These are phyloP conservation scores for Naja naja DNA, from an alignment of 2,113 vertebrate genomes.

Conservation along the genomic window DNA sequence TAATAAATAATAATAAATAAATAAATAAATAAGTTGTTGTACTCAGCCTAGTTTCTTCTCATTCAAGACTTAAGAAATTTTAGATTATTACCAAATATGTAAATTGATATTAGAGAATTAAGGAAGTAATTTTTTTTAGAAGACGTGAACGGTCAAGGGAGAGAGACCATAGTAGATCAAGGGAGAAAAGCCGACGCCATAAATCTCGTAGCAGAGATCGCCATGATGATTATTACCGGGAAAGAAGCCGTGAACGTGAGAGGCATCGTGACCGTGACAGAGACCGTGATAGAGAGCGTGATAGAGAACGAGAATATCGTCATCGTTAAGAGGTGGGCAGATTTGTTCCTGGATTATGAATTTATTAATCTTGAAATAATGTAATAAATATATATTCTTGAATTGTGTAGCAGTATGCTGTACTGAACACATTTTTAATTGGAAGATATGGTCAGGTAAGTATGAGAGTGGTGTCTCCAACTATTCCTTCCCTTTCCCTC, in stretches of 20 bases:
- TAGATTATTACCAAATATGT: background rate
- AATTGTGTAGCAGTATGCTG: slow-evolving; percentile 44
- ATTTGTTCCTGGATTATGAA: background rate
- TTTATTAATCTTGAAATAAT: slow-evolving; percentile 50
- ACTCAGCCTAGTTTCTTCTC: background rate
- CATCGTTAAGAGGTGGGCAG: slow-evolving; percentile 91
- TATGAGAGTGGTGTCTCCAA: slow-evolving; percentile 46
- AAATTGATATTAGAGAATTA: slow-evolving; percentile 56
- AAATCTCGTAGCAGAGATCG: slow-evolving; percentile 97
- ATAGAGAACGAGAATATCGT: slow-evolving; percentile 92
- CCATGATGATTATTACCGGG: slow-evolving; percentile 96
- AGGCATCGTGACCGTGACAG: slow-evolving; percentile 92
- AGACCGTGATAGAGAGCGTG: slow-evolving; percentile 89
- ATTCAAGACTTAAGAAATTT: background rate
- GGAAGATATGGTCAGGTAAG: slow-evolving; percentile 62
- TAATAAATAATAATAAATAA: too few species aligned
- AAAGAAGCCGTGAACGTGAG: slow-evolving; percentile 94
- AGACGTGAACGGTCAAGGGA: slow-evolving; percentile 97
- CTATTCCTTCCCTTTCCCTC: slow-evolving; percentile 5
- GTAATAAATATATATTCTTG: slow-evolving; percentile 56
- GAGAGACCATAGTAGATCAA: slow-evolving; percentile 96
- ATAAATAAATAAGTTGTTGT: background rate
- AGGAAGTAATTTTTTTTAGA: slow-evolving; percentile 80
- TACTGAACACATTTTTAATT: slow-evolving; percentile 63
- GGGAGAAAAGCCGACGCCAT: slow-evolving; percentile 94